Evolutionary conservation across 2,888 invertebrate genomes (phyloP), one percentile per base, ranked within the genome.

Genomic region (Amphimallon solstitiale): DNA sequence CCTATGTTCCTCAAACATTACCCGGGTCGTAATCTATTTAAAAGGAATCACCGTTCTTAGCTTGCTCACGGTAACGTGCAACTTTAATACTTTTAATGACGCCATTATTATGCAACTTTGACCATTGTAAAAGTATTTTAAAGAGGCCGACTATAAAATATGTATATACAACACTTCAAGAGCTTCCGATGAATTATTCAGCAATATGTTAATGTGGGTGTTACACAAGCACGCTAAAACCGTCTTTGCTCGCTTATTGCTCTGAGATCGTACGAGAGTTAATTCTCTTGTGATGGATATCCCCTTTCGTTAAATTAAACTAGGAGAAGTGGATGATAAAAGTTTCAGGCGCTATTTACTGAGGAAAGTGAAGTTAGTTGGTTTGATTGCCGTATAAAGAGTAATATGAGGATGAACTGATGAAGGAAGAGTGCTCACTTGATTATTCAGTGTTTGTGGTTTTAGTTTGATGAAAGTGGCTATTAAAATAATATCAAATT

Each of bases 61-160:
- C 10, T 29, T n/a, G n/a, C n/a, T n/a, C n/a, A 14, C 23, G 56
- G 43, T 43, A 29, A 40, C 43, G 40, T 40, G 56, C 12, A 29
- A 56, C 14, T 56, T 54, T 56, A n/a, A n/a, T 56, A 43, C 43
- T 43, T 56, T 3, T 59, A 59, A 59, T 59, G 43, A 59, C 29
- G 29, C 23, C 15, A 59, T 59, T 59, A 59, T 59, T 59, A 59
- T 59, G 56, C 56, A 29, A 43, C 43, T 15, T 14, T 43, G 15
- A 43, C 43, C 17, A 43, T 45, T 43, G 15, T 34, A 43, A 59
- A 15, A 21, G 15, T 23, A 12, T 59, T 43, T 29, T 59, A 59
- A 43, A 59, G 43, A 43, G n/a, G 43, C 17, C 29, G 56, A 34
- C 56, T 59, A 56, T 56, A 34, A 59, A 43, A 59, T 43, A 59